phyloP scores from a whole-genome alignment of 1,140 invertebrate species.

The Ganaspis sp. region DNA sequence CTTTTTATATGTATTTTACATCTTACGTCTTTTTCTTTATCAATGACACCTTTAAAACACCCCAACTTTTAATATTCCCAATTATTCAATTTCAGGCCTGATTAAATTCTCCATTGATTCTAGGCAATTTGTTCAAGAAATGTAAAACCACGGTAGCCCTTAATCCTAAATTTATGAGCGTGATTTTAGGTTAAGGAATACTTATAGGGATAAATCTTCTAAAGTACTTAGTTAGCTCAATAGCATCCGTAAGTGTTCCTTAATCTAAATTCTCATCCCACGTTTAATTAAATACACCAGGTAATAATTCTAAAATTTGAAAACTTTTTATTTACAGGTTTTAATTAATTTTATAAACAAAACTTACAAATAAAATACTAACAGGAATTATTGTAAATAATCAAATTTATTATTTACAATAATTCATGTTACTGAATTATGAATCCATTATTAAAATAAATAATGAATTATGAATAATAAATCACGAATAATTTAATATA shows the following conservation, averaged over 20 bases:
- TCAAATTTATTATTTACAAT: too few species aligned
- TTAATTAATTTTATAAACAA: too few species aligned
- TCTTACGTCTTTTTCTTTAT: too few species aligned
- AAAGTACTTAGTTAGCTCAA: constrained; percentile 20
- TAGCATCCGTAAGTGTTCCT: constrained; percentile 8
- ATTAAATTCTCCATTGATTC: constrained; percentile 25
- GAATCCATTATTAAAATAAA: too few species aligned
- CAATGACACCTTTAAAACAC: neutral
- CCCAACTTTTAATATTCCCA: neutral
- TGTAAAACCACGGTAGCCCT: constrained; percentile 16
- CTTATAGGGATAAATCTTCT: constrained; percentile 19
- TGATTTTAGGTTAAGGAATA: constrained; percentile 16
- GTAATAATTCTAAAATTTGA: neutral
- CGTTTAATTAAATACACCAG: constrained; percentile 16
- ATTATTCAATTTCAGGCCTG: neutral
- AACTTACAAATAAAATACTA: too few species aligned
- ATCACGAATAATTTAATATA: too few species aligned
- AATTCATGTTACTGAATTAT: too few species aligned
- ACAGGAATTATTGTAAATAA: too few species aligned
- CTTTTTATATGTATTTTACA: too few species aligned
- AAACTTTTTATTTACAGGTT: too few species aligned
- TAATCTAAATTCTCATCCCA: neutral
- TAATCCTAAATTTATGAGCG: neutral
- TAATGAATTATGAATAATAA: too few species aligned
- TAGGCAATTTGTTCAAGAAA: constrained; percentile 8